Evolutionary conservation across 37 sponge, comb jelly and placozoan species (phyloP).

Genomic region (Beroe ovata): DNA sequence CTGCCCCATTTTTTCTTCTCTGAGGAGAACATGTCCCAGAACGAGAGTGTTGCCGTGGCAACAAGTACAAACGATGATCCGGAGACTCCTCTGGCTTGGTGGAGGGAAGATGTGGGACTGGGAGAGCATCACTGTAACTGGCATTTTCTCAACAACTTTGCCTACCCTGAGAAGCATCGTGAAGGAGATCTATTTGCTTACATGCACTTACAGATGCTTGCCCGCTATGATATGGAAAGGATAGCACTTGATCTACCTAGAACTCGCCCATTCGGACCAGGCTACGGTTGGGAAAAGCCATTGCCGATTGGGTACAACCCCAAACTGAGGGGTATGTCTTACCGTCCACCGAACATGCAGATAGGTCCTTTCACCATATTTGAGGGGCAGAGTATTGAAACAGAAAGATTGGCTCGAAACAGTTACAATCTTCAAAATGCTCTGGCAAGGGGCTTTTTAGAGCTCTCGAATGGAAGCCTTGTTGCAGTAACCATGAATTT

Average conservation of each 20-base stretch:
- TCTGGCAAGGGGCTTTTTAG: conserved; percentile 4
- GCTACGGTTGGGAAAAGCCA: conserved; percentile 51
- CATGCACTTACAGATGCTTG: conserved; percentile 66
- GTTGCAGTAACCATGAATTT: conserved; percentile 13
- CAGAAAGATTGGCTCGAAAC: not conserved
- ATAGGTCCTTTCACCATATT: not conserved
- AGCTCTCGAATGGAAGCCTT: not conserved
- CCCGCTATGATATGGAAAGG: conserved; percentile 42
- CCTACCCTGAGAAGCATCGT: not conserved
- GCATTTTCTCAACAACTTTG: conserved; percentile 1
- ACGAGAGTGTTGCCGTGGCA: not conserved
- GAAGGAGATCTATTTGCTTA: conserved; percentile 54
- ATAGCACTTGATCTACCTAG: not conserved
- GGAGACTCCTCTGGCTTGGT: conserved; percentile 1
- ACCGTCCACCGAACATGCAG: conserved; percentile 20
- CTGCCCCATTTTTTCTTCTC: not conserved
- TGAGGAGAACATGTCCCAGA: not conserved
- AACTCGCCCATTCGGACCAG: conserved; percentile 8
- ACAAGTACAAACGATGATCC: conserved; percentile 1
- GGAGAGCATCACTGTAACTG: conserved; percentile 25
- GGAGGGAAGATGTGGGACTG: conserved; percentile 43
- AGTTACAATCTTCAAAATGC: not conserved
- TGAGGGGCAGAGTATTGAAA: no score
- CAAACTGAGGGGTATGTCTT: not conserved
- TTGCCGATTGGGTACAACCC: conserved; percentile 1